These are phyloP conservation scores for Aptenodytes forsteri DNA, from an alignment of 2,113 vertebrate genomes.

Conservation along the genomic window DNA sequence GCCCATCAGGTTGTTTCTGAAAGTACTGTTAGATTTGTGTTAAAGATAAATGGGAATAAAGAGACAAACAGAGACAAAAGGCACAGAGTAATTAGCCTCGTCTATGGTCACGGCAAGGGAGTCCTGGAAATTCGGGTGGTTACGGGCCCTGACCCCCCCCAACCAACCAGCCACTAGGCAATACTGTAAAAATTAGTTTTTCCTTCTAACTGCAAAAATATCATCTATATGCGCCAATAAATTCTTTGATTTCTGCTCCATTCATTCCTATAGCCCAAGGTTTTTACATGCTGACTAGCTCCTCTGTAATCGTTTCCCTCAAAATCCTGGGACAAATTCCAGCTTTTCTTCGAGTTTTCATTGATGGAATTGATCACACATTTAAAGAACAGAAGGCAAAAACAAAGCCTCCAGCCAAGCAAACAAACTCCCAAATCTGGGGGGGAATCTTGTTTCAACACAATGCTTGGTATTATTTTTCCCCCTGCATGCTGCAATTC, in stretches of 20 bases:
- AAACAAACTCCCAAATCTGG: not conserved
- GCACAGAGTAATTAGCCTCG: not conserved
- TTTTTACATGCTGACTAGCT: not conserved
- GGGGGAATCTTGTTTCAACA: not conserved
- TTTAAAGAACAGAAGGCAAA: slow-evolving; percentile 11
- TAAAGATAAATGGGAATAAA: not conserved
- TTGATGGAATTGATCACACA: slow-evolving; percentile 17
- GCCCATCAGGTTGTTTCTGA: not conserved
- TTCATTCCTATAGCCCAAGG: not conserved
- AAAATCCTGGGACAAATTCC: slow-evolving; percentile 5
- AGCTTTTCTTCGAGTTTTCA: slow-evolving; percentile 20
- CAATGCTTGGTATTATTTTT: not conserved
- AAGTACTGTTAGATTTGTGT: not conserved
- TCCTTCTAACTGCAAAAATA: not conserved
- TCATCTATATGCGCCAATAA: not conserved
- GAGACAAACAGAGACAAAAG: not conserved
- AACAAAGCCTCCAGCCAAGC: not conserved
- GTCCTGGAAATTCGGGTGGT: not conserved
- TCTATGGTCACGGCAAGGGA: not conserved
- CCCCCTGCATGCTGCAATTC: not conserved
- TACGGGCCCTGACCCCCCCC: not conserved
- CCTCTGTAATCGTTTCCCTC: not conserved
- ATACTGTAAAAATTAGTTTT: not conserved
- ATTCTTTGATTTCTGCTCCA: not conserved
- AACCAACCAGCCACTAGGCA: not conserved